Percentiles rank a stretch among this genome's conserved stretches.
phyloP scores from a whole-genome alignment of 2,113 vertebrate species.

The Elgaria multicarinata region DNA sequence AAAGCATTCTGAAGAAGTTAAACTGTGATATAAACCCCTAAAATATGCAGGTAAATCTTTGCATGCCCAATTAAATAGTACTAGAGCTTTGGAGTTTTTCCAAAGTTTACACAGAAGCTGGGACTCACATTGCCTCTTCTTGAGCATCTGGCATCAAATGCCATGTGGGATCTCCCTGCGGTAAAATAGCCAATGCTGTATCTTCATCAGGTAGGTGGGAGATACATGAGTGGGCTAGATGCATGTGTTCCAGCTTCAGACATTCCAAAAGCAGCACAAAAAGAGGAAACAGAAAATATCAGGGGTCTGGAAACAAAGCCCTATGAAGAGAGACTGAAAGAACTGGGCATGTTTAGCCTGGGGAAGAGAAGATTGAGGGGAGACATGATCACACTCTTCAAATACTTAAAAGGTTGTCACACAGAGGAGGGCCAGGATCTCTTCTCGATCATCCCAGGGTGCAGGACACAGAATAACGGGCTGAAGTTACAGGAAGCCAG shows the following conservation, averaged over 20 bases:
- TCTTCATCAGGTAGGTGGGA: background rate
- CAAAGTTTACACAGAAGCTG: background rate
- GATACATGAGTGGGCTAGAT: background rate
- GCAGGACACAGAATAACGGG: too few relatives aligned
- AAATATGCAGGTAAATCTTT: background rate
- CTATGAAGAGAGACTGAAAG: too few relatives aligned
- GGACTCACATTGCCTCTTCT: background rate
- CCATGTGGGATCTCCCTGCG: background rate
- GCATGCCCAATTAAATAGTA: background rate
- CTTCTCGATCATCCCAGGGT: too few relatives aligned
- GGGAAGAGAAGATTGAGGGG: too few relatives aligned
- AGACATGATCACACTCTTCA: too few relatives aligned
- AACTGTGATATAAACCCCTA: background rate
- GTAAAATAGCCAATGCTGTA: background rate
- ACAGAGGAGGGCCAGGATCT: too few relatives aligned
- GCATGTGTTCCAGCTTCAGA: too few relatives aligned
- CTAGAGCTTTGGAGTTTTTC: background rate
- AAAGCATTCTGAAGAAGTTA: background rate
- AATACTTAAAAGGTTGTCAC: too few relatives aligned
- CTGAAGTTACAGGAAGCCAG: too few relatives aligned
- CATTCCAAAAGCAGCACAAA: background rate
- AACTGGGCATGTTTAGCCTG: too few relatives aligned
- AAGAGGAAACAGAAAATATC: background rate
- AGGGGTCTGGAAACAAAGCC: too few relatives aligned
- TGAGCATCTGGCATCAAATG: background rate